These are phyloP conservation scores for Drosophila ogumai DNA, from an alignment of 1,140 invertebrate genomes.

Conservation along the genomic window DNA sequence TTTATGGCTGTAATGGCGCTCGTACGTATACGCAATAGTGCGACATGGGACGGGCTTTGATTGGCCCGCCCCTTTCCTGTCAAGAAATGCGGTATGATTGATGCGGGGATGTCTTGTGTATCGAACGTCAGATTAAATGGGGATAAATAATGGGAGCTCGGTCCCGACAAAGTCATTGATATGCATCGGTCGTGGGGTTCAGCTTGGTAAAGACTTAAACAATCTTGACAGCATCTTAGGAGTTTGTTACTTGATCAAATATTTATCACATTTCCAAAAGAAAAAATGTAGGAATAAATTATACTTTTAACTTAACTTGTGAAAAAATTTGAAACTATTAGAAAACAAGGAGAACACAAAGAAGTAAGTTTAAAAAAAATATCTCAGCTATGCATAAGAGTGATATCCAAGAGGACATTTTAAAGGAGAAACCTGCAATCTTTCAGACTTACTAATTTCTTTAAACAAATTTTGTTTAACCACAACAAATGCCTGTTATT, in stretches of 20 bases:
- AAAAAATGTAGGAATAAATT: neutral
- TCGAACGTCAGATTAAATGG: slow-evolving; percentile 60
- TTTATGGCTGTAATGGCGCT: slow-evolving; percentile 62
- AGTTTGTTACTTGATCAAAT: neutral
- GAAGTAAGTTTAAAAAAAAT: no score
- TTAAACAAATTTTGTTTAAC: no score
- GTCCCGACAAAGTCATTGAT: slow-evolving; percentile 29
- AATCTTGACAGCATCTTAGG: no score
- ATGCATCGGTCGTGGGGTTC: slow-evolving; percentile 20
- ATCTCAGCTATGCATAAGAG: no score
- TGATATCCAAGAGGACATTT: no score
- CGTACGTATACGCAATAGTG: slow-evolving; percentile 36
- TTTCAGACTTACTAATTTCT: no score
- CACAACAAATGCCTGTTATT: no score
- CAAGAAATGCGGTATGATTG: slow-evolving; percentile 60
- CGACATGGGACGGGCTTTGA: slow-evolving; percentile 12
- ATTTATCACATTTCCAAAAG: neutral
- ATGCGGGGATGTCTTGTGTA: slow-evolving; percentile 41
- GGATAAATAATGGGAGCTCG: slow-evolving; percentile 62
- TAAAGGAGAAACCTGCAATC: no score
- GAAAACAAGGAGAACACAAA: neutral
- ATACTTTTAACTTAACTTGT: neutral
- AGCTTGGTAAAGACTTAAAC: slow-evolving; percentile 4
- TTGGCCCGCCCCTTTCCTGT: slow-evolving; percentile 37
- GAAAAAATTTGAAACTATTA: neutral